Evolutionary conservation across 2,113 vertebrate species (phyloP).

Genomic region (Pao palembangensis): DNA sequence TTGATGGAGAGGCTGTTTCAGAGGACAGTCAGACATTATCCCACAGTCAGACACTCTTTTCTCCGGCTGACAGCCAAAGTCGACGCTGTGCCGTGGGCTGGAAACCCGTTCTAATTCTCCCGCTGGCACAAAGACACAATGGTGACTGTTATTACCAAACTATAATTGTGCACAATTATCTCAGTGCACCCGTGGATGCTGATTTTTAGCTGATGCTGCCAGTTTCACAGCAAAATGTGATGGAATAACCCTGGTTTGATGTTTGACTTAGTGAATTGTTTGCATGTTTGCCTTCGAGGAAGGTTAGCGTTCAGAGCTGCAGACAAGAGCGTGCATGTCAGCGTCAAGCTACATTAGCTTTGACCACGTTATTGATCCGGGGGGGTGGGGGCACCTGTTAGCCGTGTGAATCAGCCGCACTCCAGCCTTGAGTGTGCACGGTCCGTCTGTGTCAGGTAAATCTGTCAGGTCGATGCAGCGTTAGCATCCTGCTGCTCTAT

Average conservation of each 20-base stretch:
- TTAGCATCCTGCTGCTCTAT: too few species aligned
- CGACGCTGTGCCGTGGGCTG: constrained; percentile 16
- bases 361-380: constrained; percentile 27
- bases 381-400: constrained; percentile 34
- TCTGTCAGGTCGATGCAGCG: too few species aligned
- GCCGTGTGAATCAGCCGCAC: constrained; percentile 27
- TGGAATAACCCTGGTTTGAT: not conserved
- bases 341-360: not conserved
- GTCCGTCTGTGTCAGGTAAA: too few species aligned
- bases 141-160: constrained; percentile 29
- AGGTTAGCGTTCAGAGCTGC: not conserved
- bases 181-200: constrained; percentile 12
- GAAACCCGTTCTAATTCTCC: constrained; percentile 22
- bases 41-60: constrained; percentile 53
- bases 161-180: constrained; percentile 32
- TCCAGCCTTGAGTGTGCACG: not conserved
- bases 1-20: constrained; percentile 55
- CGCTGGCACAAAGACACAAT: constrained; percentile 36
- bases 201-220: constrained; percentile 11
- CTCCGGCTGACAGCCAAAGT: constrained; percentile 58
- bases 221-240: not conserved
- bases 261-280: not conserved
- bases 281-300: not conserved
- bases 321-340: constrained; percentile 1
- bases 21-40: constrained; percentile 39